Percentiles rank a stretch among this genome's conserved stretches.
phyloP scores from a whole-genome alignment of 1,140 invertebrate genomes.

The Trichonephila clavata region DNA sequence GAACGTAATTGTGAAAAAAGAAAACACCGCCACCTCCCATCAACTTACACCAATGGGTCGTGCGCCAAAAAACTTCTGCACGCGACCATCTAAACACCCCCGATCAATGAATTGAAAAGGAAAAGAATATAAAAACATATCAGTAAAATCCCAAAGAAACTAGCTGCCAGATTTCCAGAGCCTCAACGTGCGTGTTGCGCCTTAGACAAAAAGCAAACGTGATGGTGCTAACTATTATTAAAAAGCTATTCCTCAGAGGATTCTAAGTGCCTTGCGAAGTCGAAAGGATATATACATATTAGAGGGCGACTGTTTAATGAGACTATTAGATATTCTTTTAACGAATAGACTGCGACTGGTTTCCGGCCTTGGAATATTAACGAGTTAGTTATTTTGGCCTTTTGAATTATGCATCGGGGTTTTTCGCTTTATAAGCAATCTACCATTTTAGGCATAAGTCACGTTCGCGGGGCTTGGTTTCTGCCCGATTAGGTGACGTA shows the following conservation, averaged over 20 bases:
- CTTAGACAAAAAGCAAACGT: background rate
- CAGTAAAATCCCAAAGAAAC: background rate
- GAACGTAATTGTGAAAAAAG: background rate
- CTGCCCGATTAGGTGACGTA: background rate
- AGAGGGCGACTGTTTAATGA: conserved; percentile 8
- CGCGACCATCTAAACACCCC: background rate
- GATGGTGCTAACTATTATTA: conserved; percentile 34
- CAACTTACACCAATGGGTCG: conserved; percentile 11
- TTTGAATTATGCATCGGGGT: conserved; percentile 33
- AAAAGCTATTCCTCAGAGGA: background rate
- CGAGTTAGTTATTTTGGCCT: conserved; percentile 16
- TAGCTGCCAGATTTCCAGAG: background rate
- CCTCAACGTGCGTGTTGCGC: background rate
- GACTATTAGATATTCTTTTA: conserved; percentile 26
- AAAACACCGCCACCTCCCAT: background rate
- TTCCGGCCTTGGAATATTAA: conserved; percentile 7
- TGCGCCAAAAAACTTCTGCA: background rate
- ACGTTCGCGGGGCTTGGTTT: background rate
- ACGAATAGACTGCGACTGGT: background rate
- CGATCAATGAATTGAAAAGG: conserved; percentile 41
- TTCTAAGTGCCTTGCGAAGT: background rate
- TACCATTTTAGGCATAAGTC: background rate
- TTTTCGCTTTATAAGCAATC: background rate
- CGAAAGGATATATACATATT: conserved; percentile 20
- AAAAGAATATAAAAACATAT: background rate